A percentile compares a stretch with the other conserved stretches of the same genome.
Conservation (phyloP, 2,113 vertebrate genomes). For the Raja brachyura region DNA sequence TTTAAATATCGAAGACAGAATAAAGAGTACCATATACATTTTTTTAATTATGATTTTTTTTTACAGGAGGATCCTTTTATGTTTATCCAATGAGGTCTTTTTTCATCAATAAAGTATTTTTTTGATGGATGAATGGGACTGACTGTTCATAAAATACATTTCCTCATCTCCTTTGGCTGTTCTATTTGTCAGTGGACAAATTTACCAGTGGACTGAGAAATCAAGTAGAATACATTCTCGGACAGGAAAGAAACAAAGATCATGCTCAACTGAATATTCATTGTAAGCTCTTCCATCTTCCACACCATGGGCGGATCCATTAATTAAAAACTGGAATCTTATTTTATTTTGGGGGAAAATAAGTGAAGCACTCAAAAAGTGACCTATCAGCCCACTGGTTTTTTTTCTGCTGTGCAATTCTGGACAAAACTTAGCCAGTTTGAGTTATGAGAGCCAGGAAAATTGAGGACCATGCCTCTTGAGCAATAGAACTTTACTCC, state of each 20-base stretch:
- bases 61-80: neutral
- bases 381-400: neutral
- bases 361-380: neutral
- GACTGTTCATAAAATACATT: too few species aligned
- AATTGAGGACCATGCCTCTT: neutral
- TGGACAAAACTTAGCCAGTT: neutral
- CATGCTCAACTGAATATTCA: neutral
- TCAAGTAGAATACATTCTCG: neutral
- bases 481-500: neutral
- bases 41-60: neutral
- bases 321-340: neutral
- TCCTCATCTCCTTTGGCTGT: neutral
- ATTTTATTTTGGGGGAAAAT: neutral
- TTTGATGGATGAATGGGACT: neutral
- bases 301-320: neutral
- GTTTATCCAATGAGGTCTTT: neutral
- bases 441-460: neutral
- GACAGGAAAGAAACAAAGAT: neutral
- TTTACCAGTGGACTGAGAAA: neutral
- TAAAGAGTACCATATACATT: neutral
- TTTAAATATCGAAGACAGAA: neutral
- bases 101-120: neutral
- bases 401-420: neutral
- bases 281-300: neutral
- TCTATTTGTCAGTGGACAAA: neutral